A percentile compares a stretch with the other conserved stretches of the same genome.
Evolutionary conservation across 35 echinoderm and acorn worm genomes (phyloP).

Genomic region (Nesometra sesokonis): DNA sequence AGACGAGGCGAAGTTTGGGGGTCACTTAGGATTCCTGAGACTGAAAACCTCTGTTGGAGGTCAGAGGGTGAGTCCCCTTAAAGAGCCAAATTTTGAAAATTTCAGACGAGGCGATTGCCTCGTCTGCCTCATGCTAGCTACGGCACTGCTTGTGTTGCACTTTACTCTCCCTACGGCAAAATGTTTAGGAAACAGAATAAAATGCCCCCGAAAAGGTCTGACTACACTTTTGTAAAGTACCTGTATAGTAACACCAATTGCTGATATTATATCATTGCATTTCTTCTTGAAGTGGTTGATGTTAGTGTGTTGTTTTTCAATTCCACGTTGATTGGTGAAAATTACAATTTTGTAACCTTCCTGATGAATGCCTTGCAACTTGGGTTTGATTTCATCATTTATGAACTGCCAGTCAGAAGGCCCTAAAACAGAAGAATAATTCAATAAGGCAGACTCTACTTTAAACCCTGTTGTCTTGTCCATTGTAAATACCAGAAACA

Average conservation of each 20-base stretch:
- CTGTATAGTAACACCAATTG: constrained; percentile 70
- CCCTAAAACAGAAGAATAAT: constrained; percentile 21
- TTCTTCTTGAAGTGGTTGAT: constrained; percentile 54
- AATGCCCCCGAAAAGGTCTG: neutral
- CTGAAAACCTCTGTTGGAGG: too few species aligned
- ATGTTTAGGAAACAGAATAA: neutral
- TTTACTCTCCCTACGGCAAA: too few species aligned
- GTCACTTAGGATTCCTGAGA: too few species aligned
- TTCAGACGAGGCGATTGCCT: too few species aligned
- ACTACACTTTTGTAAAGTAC: neutral
- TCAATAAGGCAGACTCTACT: neutral
- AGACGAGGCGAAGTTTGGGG: too few species aligned
- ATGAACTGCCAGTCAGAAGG: constrained; percentile 77
- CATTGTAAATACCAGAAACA: neutral
- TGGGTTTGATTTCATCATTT: constrained; percentile 49
- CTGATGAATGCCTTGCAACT: constrained; percentile 52
- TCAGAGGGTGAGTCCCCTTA: too few species aligned
- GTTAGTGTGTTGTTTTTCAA: constrained; percentile 71
- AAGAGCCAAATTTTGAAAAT: too few species aligned
- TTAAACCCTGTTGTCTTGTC: neutral
- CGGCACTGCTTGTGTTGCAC: too few species aligned
- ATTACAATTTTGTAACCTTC: constrained; percentile 87
- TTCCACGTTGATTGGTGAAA: constrained; percentile 87
- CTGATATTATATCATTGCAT: constrained; percentile 62
- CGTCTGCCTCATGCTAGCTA: too few species aligned